Percentiles rank a stretch among this genome's conserved stretches.
These are phyloP conservation scores for Microchrysa polita DNA, from an alignment of 2,888 invertebrate genomes.

Conservation along the genomic window DNA sequence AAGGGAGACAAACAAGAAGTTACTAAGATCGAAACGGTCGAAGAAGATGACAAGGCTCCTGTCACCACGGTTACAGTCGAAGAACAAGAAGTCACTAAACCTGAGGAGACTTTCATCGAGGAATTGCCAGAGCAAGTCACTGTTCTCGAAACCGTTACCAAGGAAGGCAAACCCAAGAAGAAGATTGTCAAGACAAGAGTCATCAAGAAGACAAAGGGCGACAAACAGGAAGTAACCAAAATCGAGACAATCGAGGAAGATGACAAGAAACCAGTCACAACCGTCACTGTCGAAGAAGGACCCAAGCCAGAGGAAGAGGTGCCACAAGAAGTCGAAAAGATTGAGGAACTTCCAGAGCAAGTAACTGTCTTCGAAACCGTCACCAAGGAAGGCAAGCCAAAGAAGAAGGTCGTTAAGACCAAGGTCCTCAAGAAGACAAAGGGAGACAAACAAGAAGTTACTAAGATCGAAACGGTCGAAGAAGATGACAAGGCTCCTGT, in stretches of 20 bases:
- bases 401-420: conserved; percentile 62
- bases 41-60: conserved; percentile 61
- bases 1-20: conserved; percentile 63
- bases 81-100: neutral
- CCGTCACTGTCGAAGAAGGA: conserved; percentile 52
- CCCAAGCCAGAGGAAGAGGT: conserved; percentile 49
- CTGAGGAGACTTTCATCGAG: conserved; percentile 43
- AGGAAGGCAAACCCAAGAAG: conserved; percentile 59
- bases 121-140: conserved; percentile 59
- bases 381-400: conserved; percentile 61
- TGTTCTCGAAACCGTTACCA: conserved; percentile 56
- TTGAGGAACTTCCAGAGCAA: conserved; percentile 61
- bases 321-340: conserved; percentile 9
- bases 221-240: conserved; percentile 63
- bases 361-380: conserved; percentile 61
- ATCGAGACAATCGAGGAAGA: conserved; percentile 60
- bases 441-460: conserved; percentile 62
- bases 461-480: conserved; percentile 62
- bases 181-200: conserved; percentile 61
- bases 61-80: conserved; percentile 57
- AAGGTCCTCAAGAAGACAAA: conserved; percentile 65
- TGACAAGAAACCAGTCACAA: conserved; percentile 58
- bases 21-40: conserved; percentile 64
- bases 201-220: conserved; percentile 61
- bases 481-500: conserved; percentile 64